Evolutionary conservation across 2,797 vertebrate genomes (phyloP).

Genomic region (Poeciliopsis infans): DNA sequence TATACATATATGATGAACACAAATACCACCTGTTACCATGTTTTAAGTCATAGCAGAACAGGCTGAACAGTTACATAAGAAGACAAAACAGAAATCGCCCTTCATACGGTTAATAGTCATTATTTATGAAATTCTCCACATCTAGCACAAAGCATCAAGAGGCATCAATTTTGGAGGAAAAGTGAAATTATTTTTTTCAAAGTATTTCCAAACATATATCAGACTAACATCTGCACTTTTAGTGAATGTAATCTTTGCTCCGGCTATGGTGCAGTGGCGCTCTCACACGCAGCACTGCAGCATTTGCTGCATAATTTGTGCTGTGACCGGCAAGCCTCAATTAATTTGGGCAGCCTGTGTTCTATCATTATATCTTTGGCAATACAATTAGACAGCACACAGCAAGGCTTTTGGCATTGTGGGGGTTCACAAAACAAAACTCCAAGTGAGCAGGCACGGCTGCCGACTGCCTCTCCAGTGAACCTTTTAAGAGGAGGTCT

Average conservation of each 20-base stretch:
- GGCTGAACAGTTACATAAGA: conserved; percentile 13
- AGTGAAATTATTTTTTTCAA: neutral
- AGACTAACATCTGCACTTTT: conserved; percentile 58
- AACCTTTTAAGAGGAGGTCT: conserved; percentile 58
- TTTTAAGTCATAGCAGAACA: conserved; percentile 25
- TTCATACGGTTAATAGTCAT: conserved; percentile 24
- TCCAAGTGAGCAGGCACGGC: conserved; percentile 56
- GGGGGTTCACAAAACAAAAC: conserved; percentile 64
- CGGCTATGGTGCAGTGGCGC: conserved; percentile 69
- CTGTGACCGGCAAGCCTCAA: conserved; percentile 76
- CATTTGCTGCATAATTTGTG: conserved; percentile 78
- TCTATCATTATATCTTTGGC: conserved; percentile 72
- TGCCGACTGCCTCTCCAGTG: conserved; percentile 45
- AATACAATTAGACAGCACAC: conserved; percentile 73
- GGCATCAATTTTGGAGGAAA: conserved; percentile 5
- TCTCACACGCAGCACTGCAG: conserved; percentile 70
- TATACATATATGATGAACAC: conserved; percentile 29
- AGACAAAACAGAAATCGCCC: conserved; percentile 2
- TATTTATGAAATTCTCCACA: conserved; percentile 14
- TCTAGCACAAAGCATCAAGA: conserved; percentile 15
- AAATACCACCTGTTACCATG: conserved; percentile 43
- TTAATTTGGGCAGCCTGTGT: conserved; percentile 77
- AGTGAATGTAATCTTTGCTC: conserved; percentile 45
- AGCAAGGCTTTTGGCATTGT: conserved; percentile 61
- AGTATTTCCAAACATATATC: conserved; percentile 38